A percentile compares a stretch with the other conserved stretches of the same genome.
phyloP scores from a whole-genome alignment of 1,140 invertebrate genomes.

The Archegozetes longisetosus region DNA sequence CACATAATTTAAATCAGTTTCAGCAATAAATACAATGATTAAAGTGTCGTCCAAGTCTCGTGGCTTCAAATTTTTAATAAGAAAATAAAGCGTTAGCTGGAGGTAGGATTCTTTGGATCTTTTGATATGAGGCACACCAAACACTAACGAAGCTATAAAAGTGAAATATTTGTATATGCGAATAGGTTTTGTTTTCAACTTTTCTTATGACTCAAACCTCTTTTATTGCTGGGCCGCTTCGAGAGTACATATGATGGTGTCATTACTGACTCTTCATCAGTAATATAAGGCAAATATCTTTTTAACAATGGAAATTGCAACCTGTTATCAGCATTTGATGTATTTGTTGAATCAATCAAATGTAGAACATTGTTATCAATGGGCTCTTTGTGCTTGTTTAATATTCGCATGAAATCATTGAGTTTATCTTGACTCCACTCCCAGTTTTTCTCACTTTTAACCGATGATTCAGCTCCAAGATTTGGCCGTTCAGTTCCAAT shows the following conservation, averaged over 20 bases:
- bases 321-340: not conserved
- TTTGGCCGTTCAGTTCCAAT: too few species aligned
- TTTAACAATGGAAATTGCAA: not conserved
- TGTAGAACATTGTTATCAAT: not conserved
- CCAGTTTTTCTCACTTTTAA: not conserved
- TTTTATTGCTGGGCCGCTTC: not conserved
- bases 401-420: not conserved
- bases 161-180: not conserved
- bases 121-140: slow-evolving; percentile 76
- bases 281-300: not conserved
- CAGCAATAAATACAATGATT: slow-evolving; percentile 79
- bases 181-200: not conserved
- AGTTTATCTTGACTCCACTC: not conserved
- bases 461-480: too few species aligned
- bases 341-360: not conserved
- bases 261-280: not conserved
- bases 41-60: slow-evolving; percentile 59
- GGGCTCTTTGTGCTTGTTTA: not conserved
- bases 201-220: not conserved
- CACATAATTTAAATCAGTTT: slow-evolving; percentile 36
- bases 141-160: slow-evolving; percentile 41
- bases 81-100: slow-evolving; percentile 64
- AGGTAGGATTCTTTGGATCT: slow-evolving; percentile 77
- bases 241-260: not conserved
- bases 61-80: slow-evolving; percentile 61